Conservation (phyloP, 1,140 invertebrate genomes). For the Drosophila bocki region DNA sequence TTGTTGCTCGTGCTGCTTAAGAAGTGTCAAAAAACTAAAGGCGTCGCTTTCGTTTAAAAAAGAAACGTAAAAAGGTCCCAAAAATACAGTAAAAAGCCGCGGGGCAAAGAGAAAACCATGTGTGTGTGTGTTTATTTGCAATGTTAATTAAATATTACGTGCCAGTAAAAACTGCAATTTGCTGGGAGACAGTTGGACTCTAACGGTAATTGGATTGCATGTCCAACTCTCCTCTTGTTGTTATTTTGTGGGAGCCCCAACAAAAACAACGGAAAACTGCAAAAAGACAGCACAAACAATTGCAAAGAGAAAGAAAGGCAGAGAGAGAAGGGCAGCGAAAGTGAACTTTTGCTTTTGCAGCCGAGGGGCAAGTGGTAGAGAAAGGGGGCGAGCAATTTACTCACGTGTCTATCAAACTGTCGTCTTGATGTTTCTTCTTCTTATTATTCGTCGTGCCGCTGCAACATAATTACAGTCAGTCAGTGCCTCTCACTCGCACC, state of each 20-base stretch:
- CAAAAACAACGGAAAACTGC: conserved; percentile 21
- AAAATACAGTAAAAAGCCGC: conserved; percentile 25
- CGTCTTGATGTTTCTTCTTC: conserved; percentile 33
- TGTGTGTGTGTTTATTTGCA: conserved; percentile 46
- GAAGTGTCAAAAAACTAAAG: conserved; percentile 78
- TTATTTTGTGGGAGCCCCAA: conserved; percentile 55
- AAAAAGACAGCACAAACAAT: conserved; percentile 30
- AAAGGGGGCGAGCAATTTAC: conserved; percentile 64
- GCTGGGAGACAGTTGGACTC: conserved; percentile 53
- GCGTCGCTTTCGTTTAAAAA: conserved; percentile 76
- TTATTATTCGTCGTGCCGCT: conserved; percentile 11
- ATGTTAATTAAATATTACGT: conserved; percentile 78
- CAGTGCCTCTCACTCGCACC: conserved; percentile 39
- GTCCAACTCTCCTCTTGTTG: conserved; percentile 58
- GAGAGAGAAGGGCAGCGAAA: conserved; percentile 62
- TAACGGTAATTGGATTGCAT: conserved; percentile 81
- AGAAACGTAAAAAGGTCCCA: conserved; percentile 50
- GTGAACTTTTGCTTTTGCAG: conserved; percentile 76
- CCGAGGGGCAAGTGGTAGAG: conserved; percentile 1
- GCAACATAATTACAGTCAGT: conserved; percentile 67
- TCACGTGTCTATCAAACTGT: conserved; percentile 74
- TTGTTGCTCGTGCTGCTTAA: conserved; percentile 37
- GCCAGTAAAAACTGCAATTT: conserved; percentile 75
- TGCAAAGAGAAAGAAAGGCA: conserved; percentile 19
- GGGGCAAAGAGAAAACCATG: conserved; percentile 64